Base-by-base conservation (phyloP, 1,140 invertebrate species). In the Oryctes rhinoceros region DNA sequence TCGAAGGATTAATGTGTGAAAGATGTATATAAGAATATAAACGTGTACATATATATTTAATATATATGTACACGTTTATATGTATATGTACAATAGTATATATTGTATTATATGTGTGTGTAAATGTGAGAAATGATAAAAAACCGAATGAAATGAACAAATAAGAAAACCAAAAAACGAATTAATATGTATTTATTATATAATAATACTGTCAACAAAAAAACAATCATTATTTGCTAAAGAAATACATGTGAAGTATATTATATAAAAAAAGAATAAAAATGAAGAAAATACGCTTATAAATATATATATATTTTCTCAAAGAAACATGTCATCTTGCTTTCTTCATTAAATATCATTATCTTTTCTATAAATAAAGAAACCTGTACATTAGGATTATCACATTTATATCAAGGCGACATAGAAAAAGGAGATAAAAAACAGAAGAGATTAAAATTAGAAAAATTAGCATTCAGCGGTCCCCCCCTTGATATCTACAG, bases 181-280 rank as follows among this genome's bases (percentile, higher is more conserved):
- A 76, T 76, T 76, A 39, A 39, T 44, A 47, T 76, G 39, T 48
- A 39, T 76, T 76, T 76, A 39, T 74, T 20, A n/a, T 67, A 67
- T 76, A 76, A 76, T 76, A 76, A 76, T 76, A 76, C 74, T 76
- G 74, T 44, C 74, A 76, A 76, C 74, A 76, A 76, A 76, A 76
- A 67, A 67, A 11, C 10, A 67, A 20, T 47, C 20, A 13, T 44
- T 48, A 39, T 76, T 76, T 76, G 11, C 13, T 76, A 76, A 76
- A 76, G 74, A 76, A 39, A 76, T 20, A 44, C 74, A 48, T 67
- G 18, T 24, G 62, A 67, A 59, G 15, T 67, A 24, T 20, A 67
- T 24, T 67, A 67, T 24, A 35, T 20, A 20, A 67, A 67, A 24
- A 67, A 67, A 24, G 10, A 11, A 11, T 4, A 7, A 39, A 7